phyloP scores from a whole-genome alignment of 2,113 vertebrate species.

The Ramphastos sulfuratus region DNA sequence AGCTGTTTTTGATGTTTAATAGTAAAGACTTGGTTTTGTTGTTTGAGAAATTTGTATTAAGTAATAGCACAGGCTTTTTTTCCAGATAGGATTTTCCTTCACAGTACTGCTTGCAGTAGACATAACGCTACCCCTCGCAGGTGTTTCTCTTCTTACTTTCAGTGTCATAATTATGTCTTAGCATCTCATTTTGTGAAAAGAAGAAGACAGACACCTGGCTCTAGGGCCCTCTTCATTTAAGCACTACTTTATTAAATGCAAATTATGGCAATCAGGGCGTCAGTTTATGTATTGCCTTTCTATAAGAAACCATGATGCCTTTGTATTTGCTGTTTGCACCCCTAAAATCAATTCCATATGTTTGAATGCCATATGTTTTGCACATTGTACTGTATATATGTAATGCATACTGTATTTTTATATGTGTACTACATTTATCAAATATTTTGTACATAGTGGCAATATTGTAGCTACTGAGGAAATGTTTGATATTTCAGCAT shows the following conservation, averaged over 20 bases:
- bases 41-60: conserved; percentile 66
- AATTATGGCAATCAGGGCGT: conserved; percentile 71
- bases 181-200: conserved; percentile 79
- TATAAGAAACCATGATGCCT: conserved; percentile 83
- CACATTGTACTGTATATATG: conserved; percentile 99
- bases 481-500: conserved; percentile 86
- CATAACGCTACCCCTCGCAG: conserved; percentile 39
- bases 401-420: conserved; percentile 97
- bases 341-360: conserved; percentile 79
- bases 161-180: conserved; percentile 74
- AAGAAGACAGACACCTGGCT: conserved; percentile 58
- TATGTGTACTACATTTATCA: conserved; percentile 90
- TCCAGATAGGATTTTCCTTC: conserved; percentile 33
- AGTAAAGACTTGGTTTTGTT: conserved; percentile 65
- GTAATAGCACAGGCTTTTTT: conserved; percentile 60
- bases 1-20: conserved; percentile 72
- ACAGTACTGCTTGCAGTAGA: conserved; percentile 72
- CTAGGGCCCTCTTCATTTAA: conserved; percentile 63
- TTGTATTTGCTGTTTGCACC: conserved; percentile 86
- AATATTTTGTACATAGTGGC: conserved; percentile 94
- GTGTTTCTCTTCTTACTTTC: conserved; percentile 74
- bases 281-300: conserved; percentile 77
- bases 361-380: conserved; percentile 96
- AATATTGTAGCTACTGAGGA: conserved; percentile 83
- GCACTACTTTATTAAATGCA: conserved; percentile 69